Base-by-base conservation (phyloP, 2,113 vertebrate species). In the Philantomba maxwellii region DNA sequence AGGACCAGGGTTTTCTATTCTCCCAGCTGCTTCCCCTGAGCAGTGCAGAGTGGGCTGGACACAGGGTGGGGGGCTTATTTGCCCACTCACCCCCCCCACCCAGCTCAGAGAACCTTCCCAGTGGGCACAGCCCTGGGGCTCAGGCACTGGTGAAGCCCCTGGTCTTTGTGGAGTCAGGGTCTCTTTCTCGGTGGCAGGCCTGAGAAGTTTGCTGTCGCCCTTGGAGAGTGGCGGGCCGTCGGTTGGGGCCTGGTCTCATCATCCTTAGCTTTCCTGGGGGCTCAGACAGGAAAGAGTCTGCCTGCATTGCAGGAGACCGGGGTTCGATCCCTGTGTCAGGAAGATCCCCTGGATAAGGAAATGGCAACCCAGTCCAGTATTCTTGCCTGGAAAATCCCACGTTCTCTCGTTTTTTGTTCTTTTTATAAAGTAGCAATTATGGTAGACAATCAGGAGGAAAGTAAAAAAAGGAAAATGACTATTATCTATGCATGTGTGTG, bases 351-450 rank as follows among this genome's bases (percentile, higher is more conserved):
- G n/a, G 19, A 39, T 2, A 39, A 70, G 19, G n/a, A 70, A 70
- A 39, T 70, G 66, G 66, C 66, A 36, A 70, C 66, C n/a, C 66
- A 23, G 19, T 23, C 66, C n/a, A 23, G n/a, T 39, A 6, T 39
- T 39, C 16, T 70, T n/a, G n/a, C n/a, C 66, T 70, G 66, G 66
- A 36, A 11, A 39, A 70, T 23, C 19, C 66, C 66, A 70, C 64
- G 6, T 36, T 0, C 4, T 9, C 28, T 6, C 1, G 1, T 26
- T 26, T 25, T 23, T 25, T 28, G 0, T 78, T 51, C 3, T 75
- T 47, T 2, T 95, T 15, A 0, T 39, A 8, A 16, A 43, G 17
- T 51, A 5, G 15, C 2, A 15, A 26, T 21, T 12, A 16, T 45
- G 30, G 39, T 39, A 43, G 25, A 8, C 21, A n/a, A 55, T 58